Evolutionary conservation across 2,888 invertebrate genomes (phyloP).

Genomic region (Lepidocyrtoides sp.): DNA sequence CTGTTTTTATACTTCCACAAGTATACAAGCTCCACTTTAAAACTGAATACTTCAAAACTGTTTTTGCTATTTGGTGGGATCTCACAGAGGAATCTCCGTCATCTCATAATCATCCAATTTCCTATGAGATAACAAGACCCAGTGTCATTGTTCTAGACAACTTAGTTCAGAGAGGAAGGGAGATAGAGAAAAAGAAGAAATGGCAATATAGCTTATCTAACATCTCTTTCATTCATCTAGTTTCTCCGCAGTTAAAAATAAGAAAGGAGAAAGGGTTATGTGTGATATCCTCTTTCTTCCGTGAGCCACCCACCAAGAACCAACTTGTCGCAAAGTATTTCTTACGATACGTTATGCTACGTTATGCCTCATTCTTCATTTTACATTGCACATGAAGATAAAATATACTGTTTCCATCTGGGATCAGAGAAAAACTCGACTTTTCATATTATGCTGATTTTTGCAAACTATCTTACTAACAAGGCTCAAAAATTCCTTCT

Average conservation of each 20-base stretch:
- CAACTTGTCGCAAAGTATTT: not conserved
- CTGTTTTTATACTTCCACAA: not conserved
- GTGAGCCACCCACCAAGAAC: not conserved
- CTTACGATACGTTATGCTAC: not conserved
- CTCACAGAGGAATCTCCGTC: slow-evolving; percentile 20
- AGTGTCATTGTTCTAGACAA: slow-evolving; percentile 30
- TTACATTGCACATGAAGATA: not conserved
- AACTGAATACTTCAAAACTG: not conserved
- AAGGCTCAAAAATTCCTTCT: slow-evolving; percentile 9
- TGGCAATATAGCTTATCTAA: slow-evolving; percentile 15
- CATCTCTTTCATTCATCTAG: slow-evolving; percentile 22
- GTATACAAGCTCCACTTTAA: not conserved
- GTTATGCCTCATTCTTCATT: slow-evolving; percentile 5
- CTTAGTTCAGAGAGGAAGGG: not conserved
- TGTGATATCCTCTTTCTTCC: not conserved
- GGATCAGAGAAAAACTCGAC: slow-evolving; percentile 14
- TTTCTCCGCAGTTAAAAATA: not conserved
- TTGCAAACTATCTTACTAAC: slow-evolving; percentile 58
- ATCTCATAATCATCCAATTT: slow-evolving; percentile 46
- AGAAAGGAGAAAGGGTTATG: not conserved
- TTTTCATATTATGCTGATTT: slow-evolving; percentile 59
- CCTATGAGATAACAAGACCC: not conserved
- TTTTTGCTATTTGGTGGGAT: not conserved
- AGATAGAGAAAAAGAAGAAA: not conserved
- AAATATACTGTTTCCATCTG: slow-evolving; percentile 8